Percentiles rank a stretch among this genome's conserved stretches.
phyloP scores from a whole-genome alignment of 1,140 invertebrate species.

The Patella vulgata region DNA sequence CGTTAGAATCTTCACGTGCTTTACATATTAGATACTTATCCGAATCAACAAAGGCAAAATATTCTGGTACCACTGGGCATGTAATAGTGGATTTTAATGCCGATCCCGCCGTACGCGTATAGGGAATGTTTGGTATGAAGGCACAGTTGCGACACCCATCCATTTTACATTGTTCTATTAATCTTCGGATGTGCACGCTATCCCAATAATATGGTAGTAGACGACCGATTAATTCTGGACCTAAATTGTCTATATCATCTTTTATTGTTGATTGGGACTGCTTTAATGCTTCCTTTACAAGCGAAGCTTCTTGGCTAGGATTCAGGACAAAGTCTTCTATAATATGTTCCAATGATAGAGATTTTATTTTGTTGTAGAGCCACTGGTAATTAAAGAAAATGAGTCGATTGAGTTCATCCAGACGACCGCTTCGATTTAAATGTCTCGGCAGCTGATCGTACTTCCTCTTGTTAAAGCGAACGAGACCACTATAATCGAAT shows the following conservation, averaged over 20 bases:
- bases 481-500: constrained; percentile 28
- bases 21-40: constrained; percentile 49
- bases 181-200: constrained; percentile 50
- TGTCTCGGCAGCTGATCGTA: constrained; percentile 60
- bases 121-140: constrained; percentile 59
- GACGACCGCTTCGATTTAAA: constrained; percentile 46
- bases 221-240: constrained; percentile 54
- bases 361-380: constrained; percentile 62
- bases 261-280: constrained; percentile 46
- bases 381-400: constrained; percentile 64
- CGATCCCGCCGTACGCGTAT: constrained; percentile 57
- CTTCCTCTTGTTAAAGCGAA: constrained; percentile 55
- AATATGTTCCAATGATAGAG: constrained; percentile 56
- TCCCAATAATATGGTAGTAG: constrained; percentile 56
- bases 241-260: constrained; percentile 52
- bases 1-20: constrained; percentile 39
- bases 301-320: constrained; percentile 47
- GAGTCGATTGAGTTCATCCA: constrained; percentile 52
- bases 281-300: constrained; percentile 54
- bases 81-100: constrained; percentile 56
- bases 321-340: constrained; percentile 56
- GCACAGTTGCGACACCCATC: constrained; percentile 54
- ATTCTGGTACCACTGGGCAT: constrained; percentile 31
- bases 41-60: constrained; percentile 39
- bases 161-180: constrained; percentile 58